Evolutionary conservation across 2,113 vertebrate species (phyloP).

Genomic region (Axis porcinus): DNA sequence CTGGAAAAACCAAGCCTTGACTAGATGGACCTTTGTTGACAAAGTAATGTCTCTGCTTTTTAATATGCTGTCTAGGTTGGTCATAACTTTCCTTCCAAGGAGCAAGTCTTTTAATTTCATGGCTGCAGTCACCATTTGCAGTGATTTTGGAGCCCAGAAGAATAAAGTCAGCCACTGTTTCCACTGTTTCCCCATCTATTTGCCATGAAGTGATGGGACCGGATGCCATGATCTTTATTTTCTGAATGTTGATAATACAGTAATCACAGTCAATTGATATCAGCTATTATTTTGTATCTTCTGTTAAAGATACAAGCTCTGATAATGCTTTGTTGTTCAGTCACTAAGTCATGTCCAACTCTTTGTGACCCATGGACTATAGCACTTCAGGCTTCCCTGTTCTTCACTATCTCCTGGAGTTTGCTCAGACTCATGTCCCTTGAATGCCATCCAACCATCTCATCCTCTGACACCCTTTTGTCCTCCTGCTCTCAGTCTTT

Average conservation of each 20-base stretch:
- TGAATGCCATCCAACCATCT: background rate
- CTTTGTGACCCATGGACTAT: background rate
- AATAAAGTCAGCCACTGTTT: too few relatives aligned
- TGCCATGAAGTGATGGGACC: too few relatives aligned
- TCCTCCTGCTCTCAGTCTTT: background rate
- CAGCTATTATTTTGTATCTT: background rate
- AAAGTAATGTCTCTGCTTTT: too few relatives aligned
- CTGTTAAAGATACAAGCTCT: background rate
- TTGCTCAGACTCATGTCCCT: background rate
- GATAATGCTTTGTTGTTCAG: background rate
- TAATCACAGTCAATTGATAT: background rate
- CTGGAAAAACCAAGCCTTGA: too few relatives aligned
- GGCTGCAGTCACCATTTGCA: too few relatives aligned
- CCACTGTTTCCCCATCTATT: too few relatives aligned
- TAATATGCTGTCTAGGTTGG: too few relatives aligned
- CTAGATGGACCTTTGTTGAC: too few relatives aligned
- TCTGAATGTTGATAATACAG: background rate
- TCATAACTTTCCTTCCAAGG: too few relatives aligned
- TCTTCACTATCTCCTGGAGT: background rate
- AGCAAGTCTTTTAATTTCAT: too few relatives aligned
- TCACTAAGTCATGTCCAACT: background rate
- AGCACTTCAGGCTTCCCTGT: background rate
- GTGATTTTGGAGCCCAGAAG: too few relatives aligned
- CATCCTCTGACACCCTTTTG: background rate
- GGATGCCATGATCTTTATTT: too few relatives aligned